Percentiles rank a stretch among this genome's conserved stretches.
These are phyloP conservation scores for Cassiopea andromeda DNA, from an alignment of 30 jellyfish, hydroid and myxozoan genomes.

Conservation along the genomic window DNA sequence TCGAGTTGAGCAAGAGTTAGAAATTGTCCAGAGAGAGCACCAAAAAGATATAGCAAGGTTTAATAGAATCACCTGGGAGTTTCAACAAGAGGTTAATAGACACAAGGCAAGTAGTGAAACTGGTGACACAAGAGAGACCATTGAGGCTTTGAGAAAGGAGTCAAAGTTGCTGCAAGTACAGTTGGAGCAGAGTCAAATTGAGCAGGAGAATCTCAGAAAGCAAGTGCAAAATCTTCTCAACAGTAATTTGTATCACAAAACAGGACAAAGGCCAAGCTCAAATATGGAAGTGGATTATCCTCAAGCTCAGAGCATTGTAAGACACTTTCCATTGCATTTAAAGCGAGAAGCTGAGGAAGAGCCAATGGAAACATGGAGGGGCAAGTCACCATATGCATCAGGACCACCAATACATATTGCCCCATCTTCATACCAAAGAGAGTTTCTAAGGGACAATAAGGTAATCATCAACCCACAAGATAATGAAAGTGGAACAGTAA, in stretches of 20 bases:
- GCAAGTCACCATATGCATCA: slow-evolving; percentile 63
- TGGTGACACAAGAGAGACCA: slow-evolving; percentile 69
- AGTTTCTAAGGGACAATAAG: slow-evolving; percentile 47
- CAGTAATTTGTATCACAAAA: slow-evolving; percentile 30
- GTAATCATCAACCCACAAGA: slow-evolving; percentile 26
- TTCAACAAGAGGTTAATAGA: slow-evolving; percentile 82
- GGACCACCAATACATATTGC: slow-evolving; percentile 30
- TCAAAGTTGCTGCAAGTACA: slow-evolving; percentile 71
- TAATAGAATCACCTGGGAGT: slow-evolving; percentile 91
- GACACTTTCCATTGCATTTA: slow-evolving; percentile 68
- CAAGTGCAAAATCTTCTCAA: slow-evolving; percentile 74
- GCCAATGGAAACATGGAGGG: slow-evolving; percentile 66
- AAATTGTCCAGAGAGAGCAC: slow-evolving; percentile 95
- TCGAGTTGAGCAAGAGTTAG: slow-evolving; percentile 96
- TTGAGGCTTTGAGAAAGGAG: slow-evolving; percentile 82
- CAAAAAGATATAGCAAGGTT: slow-evolving; percentile 95
- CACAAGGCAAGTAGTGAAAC: slow-evolving; percentile 74
- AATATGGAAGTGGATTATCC: slow-evolving; percentile 73
- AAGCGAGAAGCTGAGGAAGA: slow-evolving; percentile 72
- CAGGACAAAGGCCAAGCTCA: slow-evolving; percentile 57
- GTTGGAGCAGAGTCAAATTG: slow-evolving; percentile 86
- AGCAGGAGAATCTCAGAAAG: slow-evolving; percentile 87
- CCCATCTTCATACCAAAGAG: slow-evolving; percentile 48
- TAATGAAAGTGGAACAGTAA: slow-evolving; percentile 5
- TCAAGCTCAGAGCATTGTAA: slow-evolving; percentile 60